phyloP scores from a whole-genome alignment of 2,113 vertebrate genomes.

The Paramormyrops kingsleyae region DNA sequence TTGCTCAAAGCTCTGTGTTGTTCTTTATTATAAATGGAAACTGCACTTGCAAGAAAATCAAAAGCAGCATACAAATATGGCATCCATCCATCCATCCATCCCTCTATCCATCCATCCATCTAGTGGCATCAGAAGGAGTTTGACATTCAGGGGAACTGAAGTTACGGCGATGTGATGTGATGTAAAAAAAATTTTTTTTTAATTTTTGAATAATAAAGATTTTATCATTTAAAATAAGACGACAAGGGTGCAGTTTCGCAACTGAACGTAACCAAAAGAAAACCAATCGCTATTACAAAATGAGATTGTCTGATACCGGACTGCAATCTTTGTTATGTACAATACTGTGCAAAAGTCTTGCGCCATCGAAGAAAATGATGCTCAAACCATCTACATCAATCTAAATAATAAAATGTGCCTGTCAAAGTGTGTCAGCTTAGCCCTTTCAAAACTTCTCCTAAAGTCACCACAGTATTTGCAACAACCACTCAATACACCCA shows the following conservation, averaged over 20 bases:
- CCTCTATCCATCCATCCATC: background rate
- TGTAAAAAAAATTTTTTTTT: background rate
- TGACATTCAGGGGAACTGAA: background rate
- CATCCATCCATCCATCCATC: background rate
- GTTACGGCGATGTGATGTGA: background rate
- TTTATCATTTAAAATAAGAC: background rate
- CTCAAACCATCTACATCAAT: too few relatives aligned
- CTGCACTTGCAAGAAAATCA: background rate
- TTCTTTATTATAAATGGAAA: background rate
- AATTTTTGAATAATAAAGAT: background rate
- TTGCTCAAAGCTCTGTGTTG: background rate
- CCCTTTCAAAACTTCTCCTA: too few relatives aligned
- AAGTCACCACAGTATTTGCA: too few relatives aligned
- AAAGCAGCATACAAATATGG: background rate
- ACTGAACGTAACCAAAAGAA: background rate
- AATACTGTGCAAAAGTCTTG: too few relatives aligned
- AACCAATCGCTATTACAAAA: background rate
- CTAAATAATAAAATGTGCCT: too few relatives aligned
- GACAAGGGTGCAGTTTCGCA: background rate
- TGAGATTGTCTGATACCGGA: background rate
- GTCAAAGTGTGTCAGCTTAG: too few relatives aligned
- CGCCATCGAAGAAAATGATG: too few relatives aligned
- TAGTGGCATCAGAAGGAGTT: background rate
- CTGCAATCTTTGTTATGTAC: background rate
- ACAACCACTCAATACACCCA: too few relatives aligned